Conservation (phyloP, 2,113 vertebrate species). For the Suncus etruscus region DNA sequence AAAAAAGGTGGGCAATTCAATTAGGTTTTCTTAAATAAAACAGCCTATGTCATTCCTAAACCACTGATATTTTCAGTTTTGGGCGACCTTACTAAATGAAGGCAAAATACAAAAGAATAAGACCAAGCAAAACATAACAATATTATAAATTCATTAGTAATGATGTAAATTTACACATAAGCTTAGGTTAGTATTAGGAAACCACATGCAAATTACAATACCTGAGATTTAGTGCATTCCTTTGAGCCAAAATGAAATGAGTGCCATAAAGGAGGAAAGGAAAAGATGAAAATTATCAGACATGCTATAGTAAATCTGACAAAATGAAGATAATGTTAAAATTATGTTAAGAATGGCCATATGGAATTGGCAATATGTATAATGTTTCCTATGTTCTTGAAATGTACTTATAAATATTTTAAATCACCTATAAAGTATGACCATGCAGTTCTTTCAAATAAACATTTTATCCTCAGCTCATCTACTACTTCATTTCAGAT, state of each 20-base stretch:
- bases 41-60: neutral
- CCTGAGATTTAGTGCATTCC: slow-evolving; percentile 98
- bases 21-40: neutral
- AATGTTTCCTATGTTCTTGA: slow-evolving; percentile 40
- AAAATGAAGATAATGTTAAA: slow-evolving; percentile 85
- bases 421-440: slow-evolving; percentile 37
- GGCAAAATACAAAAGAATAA: slow-evolving; percentile 66
- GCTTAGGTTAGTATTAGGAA: slow-evolving; percentile 80
- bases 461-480: neutral
- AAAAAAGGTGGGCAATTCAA: neutral
- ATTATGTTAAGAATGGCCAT: slow-evolving; percentile 78
- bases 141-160: slow-evolving; percentile 77
- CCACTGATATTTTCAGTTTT: neutral
- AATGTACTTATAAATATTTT: slow-evolving; percentile 28
- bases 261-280: slow-evolving; percentile 93
- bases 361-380: slow-evolving; percentile 32
- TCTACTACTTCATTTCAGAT: slow-evolving; percentile 61
- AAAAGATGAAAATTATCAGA: slow-evolving; percentile 95
- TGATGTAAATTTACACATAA: slow-evolving; percentile 80
- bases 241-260: slow-evolving; percentile 95
- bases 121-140: slow-evolving; percentile 65
- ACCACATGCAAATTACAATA: slow-evolving; percentile 93
- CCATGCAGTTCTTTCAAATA: slow-evolving; percentile 65
- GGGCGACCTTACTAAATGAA: slow-evolving; percentile 16
- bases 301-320: slow-evolving; percentile 87